Conservation (phyloP, 2,888 invertebrate species). For the Caenorhabditis japonica region DNA sequence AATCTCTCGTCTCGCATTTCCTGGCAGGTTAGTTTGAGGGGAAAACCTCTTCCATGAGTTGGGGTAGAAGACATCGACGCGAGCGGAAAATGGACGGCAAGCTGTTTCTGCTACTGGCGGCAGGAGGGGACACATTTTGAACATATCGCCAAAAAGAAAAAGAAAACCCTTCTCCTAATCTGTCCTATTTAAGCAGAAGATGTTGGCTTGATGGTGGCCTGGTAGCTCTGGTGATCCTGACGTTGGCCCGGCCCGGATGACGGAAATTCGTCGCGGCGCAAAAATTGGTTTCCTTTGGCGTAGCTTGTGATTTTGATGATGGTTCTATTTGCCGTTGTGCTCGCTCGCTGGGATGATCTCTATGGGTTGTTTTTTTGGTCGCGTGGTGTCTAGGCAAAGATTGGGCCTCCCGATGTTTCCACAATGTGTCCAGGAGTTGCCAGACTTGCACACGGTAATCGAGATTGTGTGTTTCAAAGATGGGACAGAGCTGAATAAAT, state of each 20-base stretch:
- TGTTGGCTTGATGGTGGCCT: slow-evolving; percentile 25
- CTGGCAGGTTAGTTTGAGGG: slow-evolving; percentile 95
- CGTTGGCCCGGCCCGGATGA: slow-evolving; percentile 28
- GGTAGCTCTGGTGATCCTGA: slow-evolving; percentile 32
- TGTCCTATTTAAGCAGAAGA: slow-evolving; percentile 31
- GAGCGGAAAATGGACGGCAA: too few species aligned
- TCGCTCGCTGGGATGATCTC: slow-evolving; percentile 36
- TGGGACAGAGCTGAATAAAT: too few species aligned
- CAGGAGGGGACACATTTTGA: not conserved
- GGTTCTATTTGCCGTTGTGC: too few species aligned
- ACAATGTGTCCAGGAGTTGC: too few species aligned
- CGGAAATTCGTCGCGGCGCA: too few species aligned
- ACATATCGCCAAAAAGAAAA: not conserved
- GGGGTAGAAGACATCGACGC: not conserved
- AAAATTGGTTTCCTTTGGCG: too few species aligned
- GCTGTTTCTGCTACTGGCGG: too few species aligned
- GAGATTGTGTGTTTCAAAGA: too few species aligned
- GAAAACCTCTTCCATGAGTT: too few species aligned
- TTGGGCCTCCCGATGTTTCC: too few species aligned
- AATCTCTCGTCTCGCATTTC: slow-evolving; percentile 97
- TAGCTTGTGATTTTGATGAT: too few species aligned
- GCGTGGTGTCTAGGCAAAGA: slow-evolving; percentile 35
- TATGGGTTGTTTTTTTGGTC: slow-evolving; percentile 35
- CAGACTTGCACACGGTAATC: slow-evolving; percentile 14
- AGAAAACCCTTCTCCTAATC: slow-evolving; percentile 13